Evolutionary conservation across 1,140 invertebrate genomes (phyloP), one percentile per base, ranked within the genome.

Genomic region (Anadara kagoshimensis): DNA sequence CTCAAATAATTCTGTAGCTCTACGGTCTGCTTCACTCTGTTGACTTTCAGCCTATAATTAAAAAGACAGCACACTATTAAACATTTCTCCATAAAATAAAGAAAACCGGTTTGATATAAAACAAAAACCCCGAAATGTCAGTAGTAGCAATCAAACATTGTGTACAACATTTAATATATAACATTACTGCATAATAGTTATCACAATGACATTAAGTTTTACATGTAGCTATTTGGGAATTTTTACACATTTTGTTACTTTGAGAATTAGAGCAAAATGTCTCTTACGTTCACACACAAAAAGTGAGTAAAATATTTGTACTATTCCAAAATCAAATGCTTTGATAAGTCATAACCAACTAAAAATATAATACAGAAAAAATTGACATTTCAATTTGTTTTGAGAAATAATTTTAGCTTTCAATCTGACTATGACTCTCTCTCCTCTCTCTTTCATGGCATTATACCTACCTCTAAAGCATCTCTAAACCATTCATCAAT

Each of bases 381-480:
- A n/a, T n/a, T 36, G 29, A 36, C 2, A 36, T n/a, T 18, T 49
- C 1, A 3, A 18, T 49, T 49, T 2, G 14, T 49, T 4, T 3
- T 49, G 47, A 47, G n/a, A 49, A 18, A 4, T 1, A 18, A 49
- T 18, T 18, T 10, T n/a, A 49, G 47, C 47, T 14, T 49, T n/a
- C n/a, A n/a, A n/a, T n/a, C n/a, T n/a, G n/a, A n/a, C n/a, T n/a
- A n/a, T n/a, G n/a, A n/a, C n/a, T n/a, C n/a, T 18, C 14, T 49
- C 14, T 11, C 47, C 47, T 4, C 14, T 14, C 10, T 49, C 1
- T 49, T 18, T 18, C 2, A 49, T 18, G n/a, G 4, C 11, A 10
- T 49, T 49, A 20, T 24, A 49, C 57, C 20, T 61, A 73, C 76
- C 90, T 91, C 45, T 79, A 94, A 93, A 92, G 65, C 61, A 5